phyloP scores from a whole-genome alignment of 2,797 vertebrate species.

The Kryptopterus vitreolus region DNA sequence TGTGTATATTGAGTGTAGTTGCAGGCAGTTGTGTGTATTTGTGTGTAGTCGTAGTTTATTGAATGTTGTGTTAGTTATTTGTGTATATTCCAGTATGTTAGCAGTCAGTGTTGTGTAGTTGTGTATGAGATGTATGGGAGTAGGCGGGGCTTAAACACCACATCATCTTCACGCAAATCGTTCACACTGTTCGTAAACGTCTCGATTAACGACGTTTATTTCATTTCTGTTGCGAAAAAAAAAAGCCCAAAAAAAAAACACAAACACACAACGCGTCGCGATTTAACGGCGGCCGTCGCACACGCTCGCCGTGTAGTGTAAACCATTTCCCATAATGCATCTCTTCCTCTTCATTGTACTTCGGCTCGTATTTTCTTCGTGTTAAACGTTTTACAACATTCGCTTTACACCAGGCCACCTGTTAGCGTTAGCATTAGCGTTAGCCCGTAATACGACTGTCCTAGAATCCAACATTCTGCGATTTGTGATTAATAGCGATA shows the following conservation, averaged over 20 bases:
- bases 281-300: too few relatives aligned
- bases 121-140: background rate
- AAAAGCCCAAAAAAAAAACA: too few relatives aligned
- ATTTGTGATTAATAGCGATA: background rate
- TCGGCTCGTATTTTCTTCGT: background rate
- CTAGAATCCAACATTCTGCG: background rate
- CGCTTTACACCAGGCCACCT: conserved; percentile 9
- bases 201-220: background rate
- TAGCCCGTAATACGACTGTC: background rate
- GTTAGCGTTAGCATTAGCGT: background rate
- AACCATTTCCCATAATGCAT: background rate
- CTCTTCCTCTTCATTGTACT: background rate
- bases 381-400: background rate
- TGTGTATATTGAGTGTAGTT: too few relatives aligned
- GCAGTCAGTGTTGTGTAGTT: too few relatives aligned
- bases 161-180: background rate
- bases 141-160: background rate
- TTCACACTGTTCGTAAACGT: background rate
- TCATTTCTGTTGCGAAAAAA: background rate
- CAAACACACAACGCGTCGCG: too few relatives aligned
- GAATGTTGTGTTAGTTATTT: too few relatives aligned
- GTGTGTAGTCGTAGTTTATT: too few relatives aligned
- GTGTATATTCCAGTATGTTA: too few relatives aligned
- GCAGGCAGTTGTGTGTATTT: too few relatives aligned
- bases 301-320: background rate